These are phyloP conservation scores for Aphrophora alni DNA, from an alignment of 2,888 invertebrate species.

Conservation along the genomic window DNA sequence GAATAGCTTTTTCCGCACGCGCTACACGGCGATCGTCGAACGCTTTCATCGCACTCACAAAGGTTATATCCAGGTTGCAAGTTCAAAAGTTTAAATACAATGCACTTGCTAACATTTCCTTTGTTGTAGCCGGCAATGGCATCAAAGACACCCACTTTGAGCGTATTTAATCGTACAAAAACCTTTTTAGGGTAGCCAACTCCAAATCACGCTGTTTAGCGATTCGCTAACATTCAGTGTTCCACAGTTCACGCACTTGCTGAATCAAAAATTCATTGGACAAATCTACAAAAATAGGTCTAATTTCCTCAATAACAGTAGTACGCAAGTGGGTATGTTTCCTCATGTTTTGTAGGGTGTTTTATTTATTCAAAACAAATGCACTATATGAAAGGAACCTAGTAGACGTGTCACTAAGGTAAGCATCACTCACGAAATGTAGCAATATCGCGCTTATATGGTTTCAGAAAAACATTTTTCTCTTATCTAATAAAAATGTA, in stretches of 20 bases:
- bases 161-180: slow-evolving; percentile 11
- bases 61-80: slow-evolving; percentile 18
- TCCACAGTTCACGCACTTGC: slow-evolving; percentile 6
- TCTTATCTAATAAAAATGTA: no score
- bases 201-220: slow-evolving; percentile 27
- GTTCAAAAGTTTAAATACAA: slow-evolving; percentile 16
- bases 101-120: slow-evolving; percentile 21
- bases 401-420: no score
- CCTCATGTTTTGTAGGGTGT: not conserved
- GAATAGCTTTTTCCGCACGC: slow-evolving; percentile 12
- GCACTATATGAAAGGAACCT: no score
- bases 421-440: no score
- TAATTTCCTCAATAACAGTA: slow-evolving; percentile 18
- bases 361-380: not conserved
- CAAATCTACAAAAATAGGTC: slow-evolving; percentile 4
- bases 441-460: no score
- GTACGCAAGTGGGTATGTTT: slow-evolving; percentile 19
- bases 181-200: slow-evolving; percentile 10
- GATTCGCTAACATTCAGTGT: slow-evolving; percentile 16
- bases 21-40: slow-evolving; percentile 11
- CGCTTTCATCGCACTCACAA: slow-evolving; percentile 12
- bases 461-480: no score
- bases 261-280: not conserved
- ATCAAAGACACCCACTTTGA: slow-evolving; percentile 24
- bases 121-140: slow-evolving; percentile 13